These are phyloP conservation scores for Lytechinus pictus DNA, from an alignment of 35 echinoderm and acorn worm species.

Conservation along the genomic window DNA sequence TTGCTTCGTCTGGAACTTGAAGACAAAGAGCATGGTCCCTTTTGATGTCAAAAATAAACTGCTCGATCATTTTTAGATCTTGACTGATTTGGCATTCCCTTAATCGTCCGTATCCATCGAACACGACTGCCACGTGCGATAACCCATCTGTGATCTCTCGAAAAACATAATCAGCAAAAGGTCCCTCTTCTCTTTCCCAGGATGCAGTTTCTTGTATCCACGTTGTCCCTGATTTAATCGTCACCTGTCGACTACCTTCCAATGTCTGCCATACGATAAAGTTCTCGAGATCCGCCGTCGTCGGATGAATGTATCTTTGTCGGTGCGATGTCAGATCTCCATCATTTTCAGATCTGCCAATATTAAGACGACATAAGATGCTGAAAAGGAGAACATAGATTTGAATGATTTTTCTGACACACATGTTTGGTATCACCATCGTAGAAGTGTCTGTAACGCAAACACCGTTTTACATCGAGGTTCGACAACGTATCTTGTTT, in stretches of 20 bases:
- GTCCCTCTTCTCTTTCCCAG: not conserved
- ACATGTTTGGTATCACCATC: not conserved
- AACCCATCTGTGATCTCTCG: slow-evolving; percentile 57
- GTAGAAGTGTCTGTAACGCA: no score
- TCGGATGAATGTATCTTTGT: not conserved
- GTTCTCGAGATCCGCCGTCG: not conserved
- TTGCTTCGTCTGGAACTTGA: not conserved
- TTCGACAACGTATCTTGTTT: no score
- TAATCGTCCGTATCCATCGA: slow-evolving; percentile 45
- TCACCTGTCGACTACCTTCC: not conserved
- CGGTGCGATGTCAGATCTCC: not conserved
- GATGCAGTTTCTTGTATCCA: not conserved
- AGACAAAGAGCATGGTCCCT: not conserved
- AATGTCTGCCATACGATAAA: not conserved
- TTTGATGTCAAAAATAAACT: not conserved
- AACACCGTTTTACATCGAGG: no score
- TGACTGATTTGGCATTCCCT: slow-evolving; percentile 51
- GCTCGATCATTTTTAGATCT: not conserved
- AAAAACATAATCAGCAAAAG: slow-evolving; percentile 15
- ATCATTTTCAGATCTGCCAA: not conserved
- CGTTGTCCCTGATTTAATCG: not conserved
- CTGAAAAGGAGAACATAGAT: not conserved
- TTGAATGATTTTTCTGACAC: not conserved
- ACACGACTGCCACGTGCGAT: slow-evolving; percentile 38
- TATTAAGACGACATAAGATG: not conserved